Evolutionary conservation across 2,888 invertebrate species (phyloP).

Genomic region (Caenorhabditis zanzibari): DNA sequence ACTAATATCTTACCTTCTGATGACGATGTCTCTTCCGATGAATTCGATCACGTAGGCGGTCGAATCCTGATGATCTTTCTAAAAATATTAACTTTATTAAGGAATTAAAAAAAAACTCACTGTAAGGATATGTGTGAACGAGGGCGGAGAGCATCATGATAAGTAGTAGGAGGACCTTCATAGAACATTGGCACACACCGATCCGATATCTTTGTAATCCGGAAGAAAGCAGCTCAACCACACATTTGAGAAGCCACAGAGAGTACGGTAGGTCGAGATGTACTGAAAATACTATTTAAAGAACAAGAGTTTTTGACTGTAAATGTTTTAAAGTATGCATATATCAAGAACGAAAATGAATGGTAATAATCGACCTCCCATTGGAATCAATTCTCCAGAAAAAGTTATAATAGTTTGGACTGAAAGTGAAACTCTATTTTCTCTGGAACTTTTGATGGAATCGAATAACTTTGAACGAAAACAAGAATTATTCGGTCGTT

Average conservation of each 20-base stretch:
- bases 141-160: slow-evolving; percentile 48
- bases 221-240: slow-evolving; percentile 29
- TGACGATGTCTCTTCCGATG: slow-evolving; percentile 66
- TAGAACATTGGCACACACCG: slow-evolving; percentile 58
- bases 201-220: neutral
- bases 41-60: slow-evolving; percentile 64
- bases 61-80: slow-evolving; percentile 65
- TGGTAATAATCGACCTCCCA: slow-evolving; percentile 3
- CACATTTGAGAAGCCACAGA: slow-evolving; percentile 35
- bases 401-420: slow-evolving; percentile 13
- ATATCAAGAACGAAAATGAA: neutral
- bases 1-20: slow-evolving; percentile 31
- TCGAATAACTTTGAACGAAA: slow-evolving; percentile 10
- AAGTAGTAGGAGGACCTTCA: slow-evolving; percentile 64
- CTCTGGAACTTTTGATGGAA: slow-evolving; percentile 13
- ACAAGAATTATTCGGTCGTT: slow-evolving; percentile 12
- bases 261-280: slow-evolving; percentile 26
- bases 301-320: neutral
- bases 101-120: slow-evolving; percentile 33
- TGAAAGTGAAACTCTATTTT: slow-evolving; percentile 30
- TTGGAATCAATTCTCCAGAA: neutral
- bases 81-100: no score
- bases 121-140: slow-evolving; percentile 55
- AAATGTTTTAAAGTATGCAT: no score
- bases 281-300: neutral